Base-by-base conservation (phyloP, 1,140 invertebrate genomes). In the Cydia pomonella region DNA sequence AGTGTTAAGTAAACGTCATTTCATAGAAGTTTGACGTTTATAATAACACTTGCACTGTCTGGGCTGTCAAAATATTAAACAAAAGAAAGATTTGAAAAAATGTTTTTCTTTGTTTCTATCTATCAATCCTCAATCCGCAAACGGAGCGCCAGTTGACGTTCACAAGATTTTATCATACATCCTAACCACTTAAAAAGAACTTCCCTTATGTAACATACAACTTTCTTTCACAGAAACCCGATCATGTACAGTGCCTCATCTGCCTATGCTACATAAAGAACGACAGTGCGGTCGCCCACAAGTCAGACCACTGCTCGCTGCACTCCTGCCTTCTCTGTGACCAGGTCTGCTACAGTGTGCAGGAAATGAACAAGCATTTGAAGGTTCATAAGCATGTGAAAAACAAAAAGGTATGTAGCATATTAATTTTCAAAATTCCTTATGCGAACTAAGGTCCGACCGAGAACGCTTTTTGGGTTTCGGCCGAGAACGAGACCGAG, bases 281-380 rank as follows among this genome's bases (percentile, higher is more conserved):
- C 0, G 23, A 47, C 2, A 13, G 25, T 0, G 33, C 73, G 13
- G 5, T 50, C 5, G 73, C 53, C 1, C 84, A 86, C 63, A 81
- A 25, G 29, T 23, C 75, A 4, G 44, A 66, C 0, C 86, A 87
- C 27, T 82, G 77, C 13, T 33, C 66, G 0, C 80, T 50, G n/a
- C 79, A 84, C n/a, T 53, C 9, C 1, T 88, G 86, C 71, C 21
- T 77, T 0, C 72, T 79, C 0, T 88, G 82, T 50, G 53, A 63
- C 9, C 75, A 75, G 9, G 21, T 47, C 0, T 64, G 64, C 0
- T 78, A 71, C 18, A 76, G 59, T 18, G 2, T 62, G 0, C 21
- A 29, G 0, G 78, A 78, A 13, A 77, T 87, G 18, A 23, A 77
- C 25, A 38, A 21, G 23, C 84, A 86, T 79, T 72, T 87, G 66